Percentiles rank a stretch among this genome's conserved stretches.
Evolutionary conservation across 2,888 invertebrate genomes (phyloP).

Genomic region (Diarsia mendica): DNA sequence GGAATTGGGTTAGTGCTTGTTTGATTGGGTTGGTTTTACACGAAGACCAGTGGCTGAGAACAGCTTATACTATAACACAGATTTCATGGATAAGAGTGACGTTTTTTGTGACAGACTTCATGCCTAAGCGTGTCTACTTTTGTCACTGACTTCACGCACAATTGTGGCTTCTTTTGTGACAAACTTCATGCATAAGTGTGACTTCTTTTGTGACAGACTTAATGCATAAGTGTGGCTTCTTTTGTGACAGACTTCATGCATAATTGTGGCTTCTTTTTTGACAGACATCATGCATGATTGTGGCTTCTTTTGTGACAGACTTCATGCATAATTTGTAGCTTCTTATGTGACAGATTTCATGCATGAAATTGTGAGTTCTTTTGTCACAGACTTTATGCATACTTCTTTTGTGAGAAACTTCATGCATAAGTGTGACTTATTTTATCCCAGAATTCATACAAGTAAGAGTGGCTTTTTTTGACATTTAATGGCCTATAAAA

Average conservation of each 20-base stretch:
- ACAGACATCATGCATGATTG: background rate
- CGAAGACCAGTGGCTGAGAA: conserved; percentile 4
- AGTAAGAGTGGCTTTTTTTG: background rate
- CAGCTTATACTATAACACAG: background rate
- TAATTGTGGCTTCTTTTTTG: background rate
- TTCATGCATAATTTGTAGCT: no score
- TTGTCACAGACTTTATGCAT: background rate
- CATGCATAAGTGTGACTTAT: no score
- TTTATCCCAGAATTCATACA: background rate
- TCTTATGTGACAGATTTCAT: no score
- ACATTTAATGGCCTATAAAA: background rate
- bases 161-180: background rate
- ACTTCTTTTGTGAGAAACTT: no score
- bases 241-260: background rate
- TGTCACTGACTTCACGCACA: background rate
- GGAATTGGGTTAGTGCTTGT: conserved; percentile 45
- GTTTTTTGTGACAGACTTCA: background rate
- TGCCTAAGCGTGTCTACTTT: background rate
- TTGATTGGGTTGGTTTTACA: conserved; percentile 29
- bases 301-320: background rate
- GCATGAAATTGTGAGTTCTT: background rate
- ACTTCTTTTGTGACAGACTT: no score
- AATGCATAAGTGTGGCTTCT: background rate
- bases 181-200: no score
- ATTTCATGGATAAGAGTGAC: no score